Evolutionary conservation across 1,140 invertebrate genomes (phyloP).

Genomic region (Lucilia sericata): DNA sequence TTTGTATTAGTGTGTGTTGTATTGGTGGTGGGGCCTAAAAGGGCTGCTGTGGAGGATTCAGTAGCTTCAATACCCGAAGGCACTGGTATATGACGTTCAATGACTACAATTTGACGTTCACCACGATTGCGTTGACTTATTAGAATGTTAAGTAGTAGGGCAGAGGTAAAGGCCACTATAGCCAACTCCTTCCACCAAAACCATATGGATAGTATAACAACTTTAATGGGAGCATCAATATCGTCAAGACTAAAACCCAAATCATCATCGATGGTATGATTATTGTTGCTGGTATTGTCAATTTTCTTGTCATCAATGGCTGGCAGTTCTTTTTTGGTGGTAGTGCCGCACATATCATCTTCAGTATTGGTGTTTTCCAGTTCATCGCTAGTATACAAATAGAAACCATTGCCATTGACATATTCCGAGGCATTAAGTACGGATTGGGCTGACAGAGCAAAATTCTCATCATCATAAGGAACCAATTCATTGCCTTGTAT

Average conservation of each 20-base stretch:
- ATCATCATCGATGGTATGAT: constrained; percentile 59
- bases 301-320: constrained; percentile 6
- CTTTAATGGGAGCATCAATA: constrained; percentile 71
- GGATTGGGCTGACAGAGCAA: constrained; percentile 73
- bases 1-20: constrained; percentile 21
- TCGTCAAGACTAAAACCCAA: constrained; percentile 64
- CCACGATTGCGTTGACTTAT: constrained; percentile 68
- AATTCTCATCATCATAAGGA: constrained; percentile 60
- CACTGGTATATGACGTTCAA: constrained; percentile 67
- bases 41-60: constrained; percentile 61
- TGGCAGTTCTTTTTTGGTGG: constrained; percentile 41
- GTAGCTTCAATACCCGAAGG: constrained; percentile 64
- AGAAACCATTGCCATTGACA: constrained; percentile 80
- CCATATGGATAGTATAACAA: constrained; percentile 79
- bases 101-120: constrained; percentile 66
- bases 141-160: constrained; percentile 74
- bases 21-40: constrained; percentile 55
- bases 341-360: constrained; percentile 51
- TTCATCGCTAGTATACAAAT: constrained; percentile 71
- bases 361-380: constrained; percentile 46
- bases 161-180: constrained; percentile 76
- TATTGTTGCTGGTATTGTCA: constrained; percentile 7
- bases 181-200: constrained; percentile 87
- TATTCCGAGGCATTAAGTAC: constrained; percentile 79
- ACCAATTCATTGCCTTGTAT: constrained; percentile 56